A percentile compares a stretch with the other conserved stretches of the same genome.
Conservation (phyloP, 53 echinoderm and acorn worm genomes). For the Echinarachnius parma region DNA sequence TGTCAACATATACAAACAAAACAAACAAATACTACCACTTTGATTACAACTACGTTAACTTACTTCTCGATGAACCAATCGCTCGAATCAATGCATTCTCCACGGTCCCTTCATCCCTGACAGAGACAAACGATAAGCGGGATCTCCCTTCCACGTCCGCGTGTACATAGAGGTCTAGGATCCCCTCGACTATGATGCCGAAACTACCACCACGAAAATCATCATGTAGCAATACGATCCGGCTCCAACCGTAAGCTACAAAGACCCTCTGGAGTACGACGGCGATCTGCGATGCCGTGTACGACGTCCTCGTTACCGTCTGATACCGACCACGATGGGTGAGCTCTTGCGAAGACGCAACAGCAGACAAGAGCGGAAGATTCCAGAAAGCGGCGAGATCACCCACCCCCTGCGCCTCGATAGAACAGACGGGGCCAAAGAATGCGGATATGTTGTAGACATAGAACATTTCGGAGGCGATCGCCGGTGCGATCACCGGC, state of each 20-base stretch:
- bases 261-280: slow-evolving; percentile 5
- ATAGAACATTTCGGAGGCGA: slow-evolving; percentile 23
- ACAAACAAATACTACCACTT: too few species aligned
- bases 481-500: slow-evolving; percentile 19
- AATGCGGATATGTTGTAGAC: slow-evolving; percentile 23
- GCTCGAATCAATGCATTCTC: too few species aligned
- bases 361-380: slow-evolving; percentile 20
- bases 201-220: too few species aligned
- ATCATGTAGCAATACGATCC: too few species aligned
- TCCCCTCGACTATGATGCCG: too few species aligned
- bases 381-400: slow-evolving; percentile 27
- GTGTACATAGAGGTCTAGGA: too few species aligned
- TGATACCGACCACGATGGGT: slow-evolving; percentile 53
- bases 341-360: slow-evolving; percentile 5
- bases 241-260: neutral
- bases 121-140: too few species aligned
- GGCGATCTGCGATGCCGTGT: slow-evolving; percentile 12
- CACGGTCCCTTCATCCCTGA: too few species aligned
- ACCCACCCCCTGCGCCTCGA: neutral
- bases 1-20: too few species aligned
- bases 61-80: too few species aligned
- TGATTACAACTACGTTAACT: too few species aligned
- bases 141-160: too few species aligned
- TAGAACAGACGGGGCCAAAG: neutral
- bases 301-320: slow-evolving; percentile 55